Base-by-base conservation (phyloP, 2,888 invertebrate genomes). In the Hydraecia micacea region DNA sequence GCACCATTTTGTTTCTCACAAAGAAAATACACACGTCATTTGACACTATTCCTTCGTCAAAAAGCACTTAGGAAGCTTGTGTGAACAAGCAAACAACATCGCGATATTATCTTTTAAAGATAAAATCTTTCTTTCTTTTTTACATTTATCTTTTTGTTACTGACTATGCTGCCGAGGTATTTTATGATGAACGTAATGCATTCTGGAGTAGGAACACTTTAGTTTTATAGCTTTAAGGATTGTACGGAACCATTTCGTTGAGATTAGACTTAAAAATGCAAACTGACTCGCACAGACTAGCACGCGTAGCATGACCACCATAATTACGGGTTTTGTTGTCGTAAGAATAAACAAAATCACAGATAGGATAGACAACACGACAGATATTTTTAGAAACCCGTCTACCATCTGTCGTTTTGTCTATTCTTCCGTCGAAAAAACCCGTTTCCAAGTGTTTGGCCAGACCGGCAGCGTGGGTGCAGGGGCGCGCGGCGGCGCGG, bases 151-250 rank as follows among this genome's bases (percentile, higher is more conserved):
- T 73, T 77, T 79, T 65, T 66, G n/a, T 39, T 60, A 68, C 63
- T 46, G 70, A 73, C 62, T 55, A 15, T 36, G 39, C 28, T 68
- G 36, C 55, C 25, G 42, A 55, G 62, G 46, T 73, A 36, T 74
- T 86, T 76, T 76, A 74, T 72, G 73, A 67, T 75, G 68, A 66
- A 80, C n/a, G 39, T 80, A 76, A 86, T 84, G 73, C 74, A 78
- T 80, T 86, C 76, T 25, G 49, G 55, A 84, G 73, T 75, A 75
- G 63, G 18, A 63, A 68, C 67, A 73, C 71, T 77, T 77, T 60
- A 46, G 58, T 73, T 80, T 69, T 78, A 76, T 52, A 49, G 75
- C 60, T 70, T 15, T 28, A 72, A 68, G 71, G 63, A 46, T 52
- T 60, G 46, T 62, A 21, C 18, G 2, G 15, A 63, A 76, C 67